A percentile compares a stretch with the other conserved stretches of the same genome.
These are phyloP conservation scores for Masnerella sp. DNA, from an alignment of 2,888 invertebrate genomes.

Conservation along the genomic window DNA sequence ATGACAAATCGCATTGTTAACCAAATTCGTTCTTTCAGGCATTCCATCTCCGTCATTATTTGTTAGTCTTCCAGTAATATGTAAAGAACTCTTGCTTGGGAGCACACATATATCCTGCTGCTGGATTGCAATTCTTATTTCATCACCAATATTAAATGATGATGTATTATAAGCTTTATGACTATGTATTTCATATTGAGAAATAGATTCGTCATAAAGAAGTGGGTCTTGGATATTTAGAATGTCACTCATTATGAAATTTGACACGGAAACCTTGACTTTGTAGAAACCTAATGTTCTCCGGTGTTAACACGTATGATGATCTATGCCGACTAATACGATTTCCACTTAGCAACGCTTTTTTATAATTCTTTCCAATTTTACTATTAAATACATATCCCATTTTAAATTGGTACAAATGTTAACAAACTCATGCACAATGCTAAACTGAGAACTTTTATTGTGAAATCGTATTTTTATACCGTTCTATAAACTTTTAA, in stretches of 20 bases:
- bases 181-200: constrained; percentile 43
- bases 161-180: constrained; percentile 45
- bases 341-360: neutral
- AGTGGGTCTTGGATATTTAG: constrained; percentile 15
- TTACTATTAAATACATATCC: constrained; percentile 31
- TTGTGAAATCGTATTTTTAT: too few relatives aligned
- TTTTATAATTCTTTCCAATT: constrained; percentile 42
- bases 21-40: constrained; percentile 28
- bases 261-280: constrained; percentile 51
- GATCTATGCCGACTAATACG: constrained; percentile 4
- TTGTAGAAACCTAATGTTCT: constrained; percentile 44
- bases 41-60: constrained; percentile 17
- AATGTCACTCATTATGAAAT: constrained; percentile 1
- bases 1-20: constrained; percentile 64
- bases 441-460: too few relatives aligned
- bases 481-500: constrained; percentile 40
- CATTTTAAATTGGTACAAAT: too few relatives aligned
- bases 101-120: constrained; percentile 39
- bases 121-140: constrained; percentile 54
- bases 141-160: constrained; percentile 49
- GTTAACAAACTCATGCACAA: too few relatives aligned
- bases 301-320: constrained; percentile 38
- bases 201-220: constrained; percentile 40
- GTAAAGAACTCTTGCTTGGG: constrained; percentile 48
- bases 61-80: constrained; percentile 37